These are phyloP conservation scores for Lycopodina hypogea DNA, from an alignment of 37 sponge, comb jelly and placozoan genomes.

Conservation along the genomic window DNA sequence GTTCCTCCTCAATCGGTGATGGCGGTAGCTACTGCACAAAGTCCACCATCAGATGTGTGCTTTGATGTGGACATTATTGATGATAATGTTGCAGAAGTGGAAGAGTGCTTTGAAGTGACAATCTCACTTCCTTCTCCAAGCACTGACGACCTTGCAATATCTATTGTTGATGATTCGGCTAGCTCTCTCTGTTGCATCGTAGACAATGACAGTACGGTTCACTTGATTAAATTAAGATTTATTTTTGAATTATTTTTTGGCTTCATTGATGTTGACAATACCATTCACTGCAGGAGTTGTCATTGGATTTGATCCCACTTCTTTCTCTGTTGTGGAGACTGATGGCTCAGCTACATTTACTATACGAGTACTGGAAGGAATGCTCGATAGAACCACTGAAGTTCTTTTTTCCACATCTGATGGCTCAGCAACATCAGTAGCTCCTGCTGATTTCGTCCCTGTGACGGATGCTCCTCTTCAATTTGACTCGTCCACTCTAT, in stretches of 20 bases:
- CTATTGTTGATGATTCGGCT: neutral
- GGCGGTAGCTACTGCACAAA: neutral
- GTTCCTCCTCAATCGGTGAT: neutral
- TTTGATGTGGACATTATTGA: constrained; percentile 2
- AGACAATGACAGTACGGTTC: constrained; percentile 42
- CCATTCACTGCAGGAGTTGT: neutral
- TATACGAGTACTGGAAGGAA: constrained; percentile 7
- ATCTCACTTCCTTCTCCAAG: neutral
- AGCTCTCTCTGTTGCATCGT: constrained; percentile 22
- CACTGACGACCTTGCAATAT: neutral
- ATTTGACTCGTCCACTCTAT: neutral
- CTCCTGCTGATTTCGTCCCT: neutral
- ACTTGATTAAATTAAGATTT: neutral
- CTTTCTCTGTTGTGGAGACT: constrained; percentile 17
- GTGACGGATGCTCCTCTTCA: neutral
- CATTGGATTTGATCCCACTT: constrained; percentile 7
- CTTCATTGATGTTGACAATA: neutral
- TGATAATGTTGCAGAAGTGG: constrained; percentile 10
- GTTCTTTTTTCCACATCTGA: constrained; percentile 26
- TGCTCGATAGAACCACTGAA: constrained; percentile 4
- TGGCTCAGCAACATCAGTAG: constrained; percentile 35
- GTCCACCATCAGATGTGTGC: neutral
- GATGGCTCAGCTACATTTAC: constrained; percentile 7
- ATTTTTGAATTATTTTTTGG: neutral
- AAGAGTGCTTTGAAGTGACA: constrained; percentile 12